Base-by-base conservation (phyloP, 2,113 vertebrate species). In the Melanerpes formicivorus region DNA sequence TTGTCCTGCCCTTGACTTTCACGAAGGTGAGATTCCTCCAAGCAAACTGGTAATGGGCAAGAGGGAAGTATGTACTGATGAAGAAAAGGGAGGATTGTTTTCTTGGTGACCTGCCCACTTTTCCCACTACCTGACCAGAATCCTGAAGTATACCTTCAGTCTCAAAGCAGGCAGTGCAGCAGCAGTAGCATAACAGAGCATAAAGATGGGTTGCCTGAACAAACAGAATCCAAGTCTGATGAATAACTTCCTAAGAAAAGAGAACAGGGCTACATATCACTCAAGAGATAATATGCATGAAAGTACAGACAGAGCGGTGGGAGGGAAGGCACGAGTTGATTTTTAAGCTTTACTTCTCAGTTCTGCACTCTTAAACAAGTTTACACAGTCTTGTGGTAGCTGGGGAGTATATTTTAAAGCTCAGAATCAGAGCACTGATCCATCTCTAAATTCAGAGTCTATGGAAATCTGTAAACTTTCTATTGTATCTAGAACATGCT, bases 201-300 rank as follows among this genome's bases (percentile, higher is more conserved):
- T 17, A 54, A 69, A 46, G 27, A 66, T 16, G 5, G 4, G n/a
- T 50, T 92, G 23, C 7, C 60, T 63, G 22, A 72, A 62, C 3
- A 77, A 86, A 78, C 9, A 59, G 37, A 78, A 87, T 12, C 14
- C 18, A 54, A 44, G 5, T 18, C 42, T 71, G 18, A 54, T 4
- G 1, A 77, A 32, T 34, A 90, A 27, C 10, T 64, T 78, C 32
- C 34, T 30, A 32, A 32, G 52, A 32, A 32, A 34, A 3, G 8
- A 14, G 8, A 44, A 2, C 4, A 87, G 8, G 16, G 30, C 13
- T 64, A 27, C 1, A 0, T 54, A 50, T 6, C 4, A 14, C 15
- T 52, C 26, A 59, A 74, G n/a, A 58, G 17, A 44, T 44, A 44
- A 15, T 44, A 44, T 44, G 42, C 27, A 30, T 3, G 5, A 27